A percentile compares a stretch with the other conserved stretches of the same genome.
Evolutionary conservation across 1,140 invertebrate species (phyloP).

Genomic region (Armadillidium nasatum): DNA sequence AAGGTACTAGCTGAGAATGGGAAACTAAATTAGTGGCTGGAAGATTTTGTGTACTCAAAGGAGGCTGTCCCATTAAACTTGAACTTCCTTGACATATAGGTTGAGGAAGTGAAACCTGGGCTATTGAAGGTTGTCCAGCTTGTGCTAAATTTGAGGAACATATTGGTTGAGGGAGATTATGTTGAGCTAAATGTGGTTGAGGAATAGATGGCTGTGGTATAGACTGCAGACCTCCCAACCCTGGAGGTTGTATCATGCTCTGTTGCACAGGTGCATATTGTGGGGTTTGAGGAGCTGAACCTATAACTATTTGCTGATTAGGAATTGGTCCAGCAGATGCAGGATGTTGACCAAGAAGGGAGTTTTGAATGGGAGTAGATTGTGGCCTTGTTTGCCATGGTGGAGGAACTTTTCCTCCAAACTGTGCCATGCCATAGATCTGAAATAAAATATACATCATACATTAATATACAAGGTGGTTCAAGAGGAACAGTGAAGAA

Average conservation of each 20-base stretch:
- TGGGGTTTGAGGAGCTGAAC: constrained; percentile 32
- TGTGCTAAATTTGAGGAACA: constrained; percentile 7
- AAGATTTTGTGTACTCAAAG: constrained; percentile 36
- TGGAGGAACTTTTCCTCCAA: constrained; percentile 36
- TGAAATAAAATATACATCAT: too few relatives aligned
- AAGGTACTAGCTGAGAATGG: constrained; percentile 30
- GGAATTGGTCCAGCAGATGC: constrained; percentile 29
- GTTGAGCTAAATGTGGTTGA: background rate
- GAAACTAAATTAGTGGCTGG: constrained; percentile 37
- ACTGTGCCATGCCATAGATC: background rate
- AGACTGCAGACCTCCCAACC: constrained; percentile 36
- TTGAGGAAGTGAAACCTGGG: constrained; percentile 34
- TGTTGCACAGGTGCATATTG: constrained; percentile 44
- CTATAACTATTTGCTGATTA: constrained; percentile 35
- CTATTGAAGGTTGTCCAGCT: constrained; percentile 28
- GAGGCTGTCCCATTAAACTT: constrained; percentile 43
- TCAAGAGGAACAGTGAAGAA: too few relatives aligned
- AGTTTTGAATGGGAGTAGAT: constrained; percentile 35
- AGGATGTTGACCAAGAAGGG: constrained; percentile 42
- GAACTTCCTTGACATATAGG: constrained; percentile 24
- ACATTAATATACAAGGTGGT: too few relatives aligned
- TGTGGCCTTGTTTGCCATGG: constrained; percentile 44
- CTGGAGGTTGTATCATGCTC: constrained; percentile 43
- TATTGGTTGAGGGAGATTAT: background rate
- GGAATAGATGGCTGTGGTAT: constrained; percentile 2